A percentile compares a stretch with the other conserved stretches of the same genome.
These are phyloP conservation scores for Erannis defoliaria DNA, from an alignment of 2,888 invertebrate species.

Conservation along the genomic window DNA sequence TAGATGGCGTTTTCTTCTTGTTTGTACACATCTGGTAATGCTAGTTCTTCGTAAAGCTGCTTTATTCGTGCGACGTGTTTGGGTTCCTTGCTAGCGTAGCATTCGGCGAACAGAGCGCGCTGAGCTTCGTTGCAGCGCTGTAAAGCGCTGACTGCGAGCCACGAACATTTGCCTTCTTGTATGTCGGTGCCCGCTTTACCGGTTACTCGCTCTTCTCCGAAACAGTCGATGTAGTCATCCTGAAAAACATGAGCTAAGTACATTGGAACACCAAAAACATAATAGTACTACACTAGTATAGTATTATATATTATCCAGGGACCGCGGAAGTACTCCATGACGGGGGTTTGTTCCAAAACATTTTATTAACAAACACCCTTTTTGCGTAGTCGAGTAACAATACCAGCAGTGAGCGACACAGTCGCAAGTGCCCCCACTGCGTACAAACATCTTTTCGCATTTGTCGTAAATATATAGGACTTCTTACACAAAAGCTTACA, in stretches of 20 bases:
- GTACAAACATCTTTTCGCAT: no score
- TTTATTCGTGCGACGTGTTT: constrained; percentile 85
- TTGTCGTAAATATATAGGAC: no score
- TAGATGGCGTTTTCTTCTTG: constrained; percentile 91
- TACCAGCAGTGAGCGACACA: no score
- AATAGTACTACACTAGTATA: no score
- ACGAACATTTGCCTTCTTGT: constrained; percentile 95
- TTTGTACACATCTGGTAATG: constrained; percentile 89
- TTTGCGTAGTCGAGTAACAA: no score
- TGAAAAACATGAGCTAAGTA: constrained; percentile 53
- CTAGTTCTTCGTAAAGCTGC: constrained; percentile 85
- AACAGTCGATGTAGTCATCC: constrained; percentile 95
- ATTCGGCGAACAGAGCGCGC: constrained; percentile 88
- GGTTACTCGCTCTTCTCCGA: constrained; percentile 87
- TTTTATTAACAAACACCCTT: no score
- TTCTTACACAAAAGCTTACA: no score
- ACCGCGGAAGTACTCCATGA: no score
- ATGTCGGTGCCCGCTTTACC: constrained; percentile 66
- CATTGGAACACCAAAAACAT: no score
- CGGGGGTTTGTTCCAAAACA: no score
- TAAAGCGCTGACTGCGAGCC: constrained; percentile 90
- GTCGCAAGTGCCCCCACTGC: no score
- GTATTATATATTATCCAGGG: no score
- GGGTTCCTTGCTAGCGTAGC: constrained; percentile 90
- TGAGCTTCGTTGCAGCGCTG: constrained; percentile 91